These are phyloP conservation scores for Cheilosia vernalis DNA, from an alignment of 2,888 invertebrate genomes.

Conservation along the genomic window DNA sequence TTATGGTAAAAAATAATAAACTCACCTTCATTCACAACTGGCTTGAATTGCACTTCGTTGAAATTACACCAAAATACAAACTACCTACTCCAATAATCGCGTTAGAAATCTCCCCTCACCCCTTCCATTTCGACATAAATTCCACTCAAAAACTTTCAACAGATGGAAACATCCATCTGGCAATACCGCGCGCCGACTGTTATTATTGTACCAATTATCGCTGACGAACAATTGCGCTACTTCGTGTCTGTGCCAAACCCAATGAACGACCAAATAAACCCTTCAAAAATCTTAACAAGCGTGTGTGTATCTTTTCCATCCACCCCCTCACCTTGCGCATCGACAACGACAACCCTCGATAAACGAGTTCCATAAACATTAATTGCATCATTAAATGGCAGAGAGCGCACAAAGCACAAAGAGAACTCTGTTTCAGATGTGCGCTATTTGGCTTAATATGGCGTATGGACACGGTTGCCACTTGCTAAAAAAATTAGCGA, in stretches of 20 bases:
- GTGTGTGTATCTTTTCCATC: constrained; percentile 21
- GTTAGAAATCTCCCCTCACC: no score
- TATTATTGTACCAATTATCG: constrained; percentile 67
- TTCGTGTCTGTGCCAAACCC: constrained; percentile 49
- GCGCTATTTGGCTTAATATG: background rate
- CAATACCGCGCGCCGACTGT: background rate
- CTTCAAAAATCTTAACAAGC: constrained; percentile 63
- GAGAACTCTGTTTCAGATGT: constrained; percentile 14
- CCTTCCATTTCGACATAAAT: no score
- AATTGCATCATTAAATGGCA: constrained; percentile 72
- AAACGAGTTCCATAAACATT: constrained; percentile 62
- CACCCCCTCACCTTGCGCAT: constrained; percentile 4
- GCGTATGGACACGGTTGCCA: no score
- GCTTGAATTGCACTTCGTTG: no score
- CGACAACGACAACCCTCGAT: constrained; percentile 46
- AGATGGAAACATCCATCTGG: no score
- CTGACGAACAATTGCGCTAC: constrained; percentile 56
- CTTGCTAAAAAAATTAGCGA: no score
- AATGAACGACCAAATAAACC: constrained; percentile 53
- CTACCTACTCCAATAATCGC: no score
- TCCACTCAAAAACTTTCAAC: no score
- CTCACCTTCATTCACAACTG: no score
- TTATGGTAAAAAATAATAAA: no score
- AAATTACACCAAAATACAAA: no score
- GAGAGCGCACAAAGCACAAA: constrained; percentile 34